Evolutionary conservation across 1,140 invertebrate species (phyloP).

Genomic region (Amphibalanus amphitrite): DNA sequence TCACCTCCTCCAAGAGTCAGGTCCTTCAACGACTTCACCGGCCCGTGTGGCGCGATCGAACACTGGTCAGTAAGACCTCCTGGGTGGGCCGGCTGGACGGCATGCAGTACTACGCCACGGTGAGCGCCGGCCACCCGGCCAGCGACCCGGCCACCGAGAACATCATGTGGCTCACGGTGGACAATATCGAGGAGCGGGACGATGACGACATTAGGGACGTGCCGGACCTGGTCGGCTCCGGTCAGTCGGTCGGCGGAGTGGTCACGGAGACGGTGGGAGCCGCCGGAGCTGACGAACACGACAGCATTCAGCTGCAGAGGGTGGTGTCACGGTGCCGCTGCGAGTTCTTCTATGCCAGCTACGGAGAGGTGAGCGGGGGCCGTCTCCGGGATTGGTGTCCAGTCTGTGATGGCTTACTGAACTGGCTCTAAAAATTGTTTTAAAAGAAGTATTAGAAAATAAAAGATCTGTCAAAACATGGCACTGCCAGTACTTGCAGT

Average conservation of each 20-base stretch:
- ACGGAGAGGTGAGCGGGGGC: conserved; percentile 65
- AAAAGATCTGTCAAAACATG: no score
- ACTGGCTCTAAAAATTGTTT: no score
- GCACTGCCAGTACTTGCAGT: no score
- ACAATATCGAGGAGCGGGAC: conserved; percentile 78
- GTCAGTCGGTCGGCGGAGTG: conserved; percentile 83
- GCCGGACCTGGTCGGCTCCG: conserved; percentile 78
- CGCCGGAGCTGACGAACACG: conserved; percentile 35
- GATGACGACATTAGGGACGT: conserved; percentile 38
- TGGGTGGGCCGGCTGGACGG: conserved; percentile 89
- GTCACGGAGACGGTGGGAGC: conserved; percentile 77
- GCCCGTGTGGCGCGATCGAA: conserved; percentile 78
- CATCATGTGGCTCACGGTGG: conserved; percentile 87
- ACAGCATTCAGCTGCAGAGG: conserved; percentile 58
- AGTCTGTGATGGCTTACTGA: no score
- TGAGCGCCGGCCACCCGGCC: conserved; percentile 58
- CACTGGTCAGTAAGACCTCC: conserved; percentile 78
- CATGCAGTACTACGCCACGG: conserved; percentile 98
- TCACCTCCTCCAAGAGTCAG: conserved; percentile 87
- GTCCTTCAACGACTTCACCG: conserved; percentile 75
- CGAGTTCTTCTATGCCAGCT: conserved; percentile 93
- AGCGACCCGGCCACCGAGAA: conserved; percentile 40
- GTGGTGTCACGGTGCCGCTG: conserved; percentile 94
- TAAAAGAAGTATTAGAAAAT: no score
- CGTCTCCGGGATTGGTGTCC: no score